These are phyloP conservation scores for Hemistola chrysoprasaria DNA, from an alignment of 2,888 invertebrate species.

Conservation along the genomic window DNA sequence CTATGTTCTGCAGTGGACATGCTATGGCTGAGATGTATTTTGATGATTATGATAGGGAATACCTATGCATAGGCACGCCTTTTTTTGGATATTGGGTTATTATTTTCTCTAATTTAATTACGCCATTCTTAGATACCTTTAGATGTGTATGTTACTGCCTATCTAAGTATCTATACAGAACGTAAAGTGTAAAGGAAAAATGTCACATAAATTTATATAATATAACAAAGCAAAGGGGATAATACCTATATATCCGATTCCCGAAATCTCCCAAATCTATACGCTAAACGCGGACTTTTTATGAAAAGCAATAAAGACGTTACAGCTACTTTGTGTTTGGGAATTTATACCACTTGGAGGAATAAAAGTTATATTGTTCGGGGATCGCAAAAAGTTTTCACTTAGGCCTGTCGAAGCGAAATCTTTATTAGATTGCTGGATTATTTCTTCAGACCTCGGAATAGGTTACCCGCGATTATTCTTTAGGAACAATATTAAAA, in stretches of 20 bases:
- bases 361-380: conserved; percentile 80
- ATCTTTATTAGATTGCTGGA: conserved; percentile 75
- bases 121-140: no score
- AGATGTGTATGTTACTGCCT: no score
- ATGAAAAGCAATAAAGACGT: conserved; percentile 81
- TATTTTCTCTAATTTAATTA: no score
- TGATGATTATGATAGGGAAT: no score
- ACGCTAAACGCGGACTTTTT: conserved; percentile 69
- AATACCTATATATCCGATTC: conserved; percentile 49
- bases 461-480: conserved; percentile 39
- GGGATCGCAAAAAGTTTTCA: conserved; percentile 75
- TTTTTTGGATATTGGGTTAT: no score
- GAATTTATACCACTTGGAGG: conserved; percentile 78
- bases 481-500: conserved; percentile 49
- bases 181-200: no score
- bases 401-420: conserved; percentile 73
- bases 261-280: conserved; percentile 62
- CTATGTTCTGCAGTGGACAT: no score
- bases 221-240: conserved; percentile 36
- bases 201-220: conserved; percentile 44
- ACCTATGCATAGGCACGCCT: no score
- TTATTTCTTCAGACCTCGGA: conserved; percentile 66
- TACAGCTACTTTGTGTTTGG: conserved; percentile 79
- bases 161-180: no score
- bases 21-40: no score